phyloP scores from a whole-genome alignment of 2,797 vertebrate species.

The Tachyglossus aculeatus region DNA sequence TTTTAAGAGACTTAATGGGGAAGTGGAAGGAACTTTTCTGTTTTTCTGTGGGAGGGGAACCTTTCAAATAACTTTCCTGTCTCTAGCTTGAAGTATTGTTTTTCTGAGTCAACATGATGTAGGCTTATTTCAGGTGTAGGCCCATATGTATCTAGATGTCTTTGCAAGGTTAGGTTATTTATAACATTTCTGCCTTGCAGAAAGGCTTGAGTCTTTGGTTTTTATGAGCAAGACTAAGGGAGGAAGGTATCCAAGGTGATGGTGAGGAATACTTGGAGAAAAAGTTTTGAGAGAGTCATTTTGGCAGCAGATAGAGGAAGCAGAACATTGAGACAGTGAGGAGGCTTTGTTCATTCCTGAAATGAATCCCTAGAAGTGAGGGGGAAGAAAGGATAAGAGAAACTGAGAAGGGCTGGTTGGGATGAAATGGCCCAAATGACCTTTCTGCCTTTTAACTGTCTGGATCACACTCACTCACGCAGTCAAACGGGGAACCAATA shows the following conservation, averaged over 20 bases:
- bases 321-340: neutral
- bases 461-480: neutral
- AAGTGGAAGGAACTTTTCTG: constrained; percentile 40
- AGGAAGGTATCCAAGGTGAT: neutral
- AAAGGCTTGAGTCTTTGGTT: too few relatives aligned
- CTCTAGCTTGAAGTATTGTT: neutral
- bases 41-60: constrained; percentile 33
- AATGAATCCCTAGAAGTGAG: neutral
- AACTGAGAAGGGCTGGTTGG: neutral
- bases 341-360: neutral
- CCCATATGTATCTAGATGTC: neutral
- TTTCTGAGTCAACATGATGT: constrained; percentile 3
- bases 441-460: neutral
- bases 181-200: too few relatives aligned
- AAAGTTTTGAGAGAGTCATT: neutral
- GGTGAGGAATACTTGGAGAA: neutral
- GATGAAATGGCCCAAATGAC: neutral
- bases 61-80: constrained; percentile 3
- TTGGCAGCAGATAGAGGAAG: neutral
- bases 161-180: neutral
- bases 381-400: neutral
- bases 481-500: constrained; percentile 6
- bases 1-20: constrained; percentile 21
- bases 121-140: neutral
- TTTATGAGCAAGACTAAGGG: neutral